These are phyloP conservation scores for Zoanthus sociatus DNA, from an alignment of 92 coral and sea anemone species.

Conservation along the genomic window DNA sequence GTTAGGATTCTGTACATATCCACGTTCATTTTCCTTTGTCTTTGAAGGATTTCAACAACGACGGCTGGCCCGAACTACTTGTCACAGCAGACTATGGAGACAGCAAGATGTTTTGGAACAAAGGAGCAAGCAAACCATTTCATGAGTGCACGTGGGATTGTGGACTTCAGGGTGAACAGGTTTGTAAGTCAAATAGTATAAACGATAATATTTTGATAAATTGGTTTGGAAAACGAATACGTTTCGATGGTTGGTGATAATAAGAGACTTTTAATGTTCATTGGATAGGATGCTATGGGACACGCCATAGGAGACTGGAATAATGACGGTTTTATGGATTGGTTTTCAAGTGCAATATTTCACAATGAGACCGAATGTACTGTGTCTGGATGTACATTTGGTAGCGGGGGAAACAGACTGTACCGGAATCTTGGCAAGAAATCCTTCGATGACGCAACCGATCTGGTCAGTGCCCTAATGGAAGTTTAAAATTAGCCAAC, in stretches of 20 bases:
- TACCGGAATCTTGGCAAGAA: slow-evolving; percentile 83
- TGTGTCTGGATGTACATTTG: slow-evolving; percentile 84
- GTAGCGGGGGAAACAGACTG: slow-evolving; percentile 82
- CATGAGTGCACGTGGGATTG: slow-evolving; percentile 82
- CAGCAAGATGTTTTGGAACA: slow-evolving; percentile 94
- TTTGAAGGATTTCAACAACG: slow-evolving; percentile 88
- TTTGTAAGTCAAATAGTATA: not conserved
- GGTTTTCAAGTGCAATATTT: slow-evolving; percentile 94
- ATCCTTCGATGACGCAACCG: slow-evolving; percentile 79
- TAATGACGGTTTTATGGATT: slow-evolving; percentile 88
- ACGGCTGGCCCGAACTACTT: slow-evolving; percentile 89
- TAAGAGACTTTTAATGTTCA: not conserved
- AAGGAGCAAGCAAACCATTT: slow-evolving; percentile 50
- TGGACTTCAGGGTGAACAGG: slow-evolving; percentile 87
- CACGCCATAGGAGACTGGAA: slow-evolving; percentile 99
- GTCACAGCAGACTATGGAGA: slow-evolving; percentile 94
- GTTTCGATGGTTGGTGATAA: not conserved
- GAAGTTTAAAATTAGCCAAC: not conserved
- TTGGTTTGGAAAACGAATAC: not conserved
- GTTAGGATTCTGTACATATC: not conserved
- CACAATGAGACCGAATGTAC: slow-evolving; percentile 84
- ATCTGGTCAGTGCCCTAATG: slow-evolving; percentile 54
- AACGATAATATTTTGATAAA: not conserved
- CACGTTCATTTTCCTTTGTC: not conserved
- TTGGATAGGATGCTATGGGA: slow-evolving; percentile 94